Conservation (phyloP, 1,140 invertebrate species). For the Reticulitermes speratus region DNA sequence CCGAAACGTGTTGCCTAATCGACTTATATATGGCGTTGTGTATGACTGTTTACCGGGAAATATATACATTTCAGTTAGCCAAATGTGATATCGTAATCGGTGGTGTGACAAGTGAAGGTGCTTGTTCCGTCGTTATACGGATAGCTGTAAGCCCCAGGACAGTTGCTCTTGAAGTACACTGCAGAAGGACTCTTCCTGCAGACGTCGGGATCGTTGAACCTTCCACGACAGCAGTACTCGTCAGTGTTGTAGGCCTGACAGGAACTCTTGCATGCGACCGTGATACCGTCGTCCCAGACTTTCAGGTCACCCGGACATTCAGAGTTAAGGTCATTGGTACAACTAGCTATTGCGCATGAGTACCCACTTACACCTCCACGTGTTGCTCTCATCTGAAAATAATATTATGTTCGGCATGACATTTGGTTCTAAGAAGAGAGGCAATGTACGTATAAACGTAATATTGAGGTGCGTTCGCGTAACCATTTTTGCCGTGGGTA, state of each 20-base stretch:
- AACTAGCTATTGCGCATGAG: slow-evolving; percentile 45
- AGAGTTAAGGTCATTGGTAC: slow-evolving; percentile 45
- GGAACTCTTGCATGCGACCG: slow-evolving; percentile 52
- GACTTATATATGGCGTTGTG: no score
- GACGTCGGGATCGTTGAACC: slow-evolving; percentile 44
- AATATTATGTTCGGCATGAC: neutral
- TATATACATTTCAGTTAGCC: neutral
- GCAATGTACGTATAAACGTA: no score
- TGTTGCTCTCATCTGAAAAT: neutral
- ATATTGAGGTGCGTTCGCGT: no score
- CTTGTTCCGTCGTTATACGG: slow-evolving; percentile 40
- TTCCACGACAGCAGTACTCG: slow-evolving; percentile 49
- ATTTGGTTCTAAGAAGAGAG: no score
- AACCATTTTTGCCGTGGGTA: no score
- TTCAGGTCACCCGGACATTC: slow-evolving; percentile 46
- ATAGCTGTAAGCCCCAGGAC: slow-evolving; percentile 42
- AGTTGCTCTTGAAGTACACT: slow-evolving; percentile 38
- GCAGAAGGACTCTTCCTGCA: slow-evolving; percentile 38
- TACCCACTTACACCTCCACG: slow-evolving; percentile 40
- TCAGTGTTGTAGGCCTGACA: slow-evolving; percentile 49
- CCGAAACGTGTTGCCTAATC: no score
- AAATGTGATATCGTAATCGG: slow-evolving; percentile 21
- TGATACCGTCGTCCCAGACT: slow-evolving; percentile 32
- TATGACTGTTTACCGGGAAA: no score
- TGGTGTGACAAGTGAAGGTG: slow-evolving; percentile 38